Evolutionary conservation across 2,888 invertebrate species (phyloP), one percentile per base, ranked within the genome.

Genomic region (Tortrix viridana): DNA sequence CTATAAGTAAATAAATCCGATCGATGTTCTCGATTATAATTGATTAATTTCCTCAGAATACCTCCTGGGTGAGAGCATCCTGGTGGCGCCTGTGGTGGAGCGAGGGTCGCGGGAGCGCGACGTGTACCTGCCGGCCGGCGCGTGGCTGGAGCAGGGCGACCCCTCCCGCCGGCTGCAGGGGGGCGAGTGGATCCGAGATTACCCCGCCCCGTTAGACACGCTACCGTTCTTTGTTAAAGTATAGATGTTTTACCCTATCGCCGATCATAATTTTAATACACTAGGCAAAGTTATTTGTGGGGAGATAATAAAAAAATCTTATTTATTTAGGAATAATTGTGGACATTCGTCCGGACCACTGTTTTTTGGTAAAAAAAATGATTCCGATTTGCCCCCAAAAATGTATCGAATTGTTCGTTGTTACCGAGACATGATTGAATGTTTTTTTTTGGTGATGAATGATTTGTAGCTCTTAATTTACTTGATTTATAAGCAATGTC

Each of bases 51-150:
- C 59, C 73, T 23, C 86, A 96, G 96, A 96, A 80, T 96, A 92
- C 76, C 85, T 96, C 7, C 88, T 96, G 2, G 96, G 96, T 6
- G 94, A 95, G 74, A 85, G 86, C 20, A 92, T 96, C 56, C 79
- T 96, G 5, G 95, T 95, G 0, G 96, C 96, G 0, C 96, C 96
- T 0, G 93, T 96, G 5, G 66, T 96, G 14, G 90, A 93, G 67
- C 86, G 94, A 72, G 93, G 92, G 0, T 93, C 93, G 0, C 72
- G 72, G 0, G 68, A 72, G 1, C 88, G 96, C 1, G 92, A 95
- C 76, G 86, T 96, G 46, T 95, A 95, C 84, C 88, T 96, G 2
- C 96, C 96, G 0, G 79, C 69, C 5, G 96, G 96, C 6, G 74
- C 66, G 1, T 96, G 96, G 96, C 82, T 82, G 50, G 93, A 92